Base-by-base conservation (phyloP, 2,113 vertebrate genomes). In the Bambusicola thoracicus region DNA sequence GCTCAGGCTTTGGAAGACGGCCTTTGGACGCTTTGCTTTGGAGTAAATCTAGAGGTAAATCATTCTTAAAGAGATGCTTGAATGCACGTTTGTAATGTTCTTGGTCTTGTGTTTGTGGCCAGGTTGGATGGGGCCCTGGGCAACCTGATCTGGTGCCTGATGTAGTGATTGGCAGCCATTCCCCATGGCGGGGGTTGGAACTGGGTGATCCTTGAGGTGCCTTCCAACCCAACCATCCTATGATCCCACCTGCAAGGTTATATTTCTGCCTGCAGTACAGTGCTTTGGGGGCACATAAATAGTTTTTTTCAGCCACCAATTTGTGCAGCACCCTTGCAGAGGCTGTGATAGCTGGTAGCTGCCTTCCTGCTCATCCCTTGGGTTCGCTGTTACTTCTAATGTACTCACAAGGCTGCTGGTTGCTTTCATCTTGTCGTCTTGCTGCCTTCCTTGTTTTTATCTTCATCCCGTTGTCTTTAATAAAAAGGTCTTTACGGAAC, bases 341-440 rank as follows among this genome's bases (percentile, higher is more conserved):
- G 44, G 56, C 38, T 72, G n/a, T 89, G 55, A 44, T 74, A 76
- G 55, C 36, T n/a, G 19, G 49, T 9, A 11, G 29, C 82, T 20
- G 9, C 34, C 29, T 36, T 77, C 34, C 32, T 59, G 17, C 59
- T 85, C 82, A 21, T 85, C 67, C 76, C 2, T 22, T 55, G 15
- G 53, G n/a, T 82, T 91, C 65, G n/a, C 73, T 36, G 27, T 58
- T 91, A 14, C 58, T 38, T 24, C 2, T 2, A 69, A 70, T 12
- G 16, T 16, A 9, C 75, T 85, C 59, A 2, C 13, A 36, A 76
- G 53, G 58, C 78, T 85, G 78, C 81, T 76, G 43, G 40, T 87
- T 91, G 68, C 78, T 91, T 92, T 94, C 70, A 62, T 94, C 92
- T 69, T 69, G 63, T 61, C 55, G 89, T 92, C 95, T 91, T 87